phyloP scores from a whole-genome alignment of 2,113 vertebrate species.

The Eolophus roseicapilla region DNA sequence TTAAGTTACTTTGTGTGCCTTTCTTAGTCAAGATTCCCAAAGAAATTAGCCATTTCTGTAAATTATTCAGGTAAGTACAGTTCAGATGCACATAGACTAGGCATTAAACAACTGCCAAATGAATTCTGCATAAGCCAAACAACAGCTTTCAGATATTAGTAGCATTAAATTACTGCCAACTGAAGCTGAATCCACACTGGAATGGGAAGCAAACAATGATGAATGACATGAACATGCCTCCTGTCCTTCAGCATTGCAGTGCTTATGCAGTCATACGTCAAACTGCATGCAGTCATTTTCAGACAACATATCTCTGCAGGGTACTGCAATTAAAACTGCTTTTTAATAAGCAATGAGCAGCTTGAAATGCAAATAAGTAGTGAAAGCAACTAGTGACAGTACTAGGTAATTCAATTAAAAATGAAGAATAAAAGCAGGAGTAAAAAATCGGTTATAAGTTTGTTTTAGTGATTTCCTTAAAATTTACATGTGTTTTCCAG shows the following conservation, averaged over 20 bases:
- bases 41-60: neutral
- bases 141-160: neutral
- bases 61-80: neutral
- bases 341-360: neutral
- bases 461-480: neutral
- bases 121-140: neutral
- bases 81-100: neutral
- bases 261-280: neutral
- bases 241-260: neutral
- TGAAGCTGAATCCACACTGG: neutral
- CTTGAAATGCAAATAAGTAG: neutral
- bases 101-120: neutral
- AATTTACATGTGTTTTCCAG: neutral
- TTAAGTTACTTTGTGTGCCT: neutral
- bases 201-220: neutral
- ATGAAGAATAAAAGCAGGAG: neutral
- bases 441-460: neutral
- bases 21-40: neutral
- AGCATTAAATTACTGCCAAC: neutral
- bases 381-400: neutral
- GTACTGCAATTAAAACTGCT: neutral
- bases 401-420: neutral
- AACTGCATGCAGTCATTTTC: neutral
- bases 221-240: neutral
- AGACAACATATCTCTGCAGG: neutral